Evolutionary conservation across 2,113 vertebrate species (phyloP).

Genomic region (Protobothrops mucrosquamatus): DNA sequence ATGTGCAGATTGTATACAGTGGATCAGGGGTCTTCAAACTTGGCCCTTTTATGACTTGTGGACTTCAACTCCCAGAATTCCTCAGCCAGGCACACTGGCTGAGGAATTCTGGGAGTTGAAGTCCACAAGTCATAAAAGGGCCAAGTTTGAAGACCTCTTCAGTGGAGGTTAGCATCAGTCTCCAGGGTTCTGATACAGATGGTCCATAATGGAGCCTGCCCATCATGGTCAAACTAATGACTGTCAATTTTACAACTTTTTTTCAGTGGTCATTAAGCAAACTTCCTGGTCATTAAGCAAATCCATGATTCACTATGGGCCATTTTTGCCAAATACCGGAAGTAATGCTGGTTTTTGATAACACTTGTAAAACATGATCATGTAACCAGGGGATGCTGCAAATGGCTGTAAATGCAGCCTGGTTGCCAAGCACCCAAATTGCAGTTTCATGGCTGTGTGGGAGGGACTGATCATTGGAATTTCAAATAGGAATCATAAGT

Average conservation of each 20-base stretch:
- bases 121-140: no score
- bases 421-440: not conserved
- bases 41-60: no score
- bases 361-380: not conserved
- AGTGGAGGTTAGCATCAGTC: conserved; percentile 21
- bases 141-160: not conserved
- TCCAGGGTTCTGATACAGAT: conserved; percentile 29
- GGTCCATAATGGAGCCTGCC: not conserved
- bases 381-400: not conserved
- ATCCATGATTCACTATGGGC: not conserved
- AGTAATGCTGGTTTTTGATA: not conserved
- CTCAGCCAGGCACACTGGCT: no score
- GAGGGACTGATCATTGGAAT: not conserved
- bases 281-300: not conserved
- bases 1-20: conserved; percentile 21
- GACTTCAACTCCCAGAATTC: no score
- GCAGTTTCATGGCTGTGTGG: not conserved
- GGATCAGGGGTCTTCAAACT: not conserved
- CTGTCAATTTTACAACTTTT: not conserved
- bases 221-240: not conserved
- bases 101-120: no score
- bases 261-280: not conserved
- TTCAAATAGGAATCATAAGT: not conserved
- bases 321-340: not conserved
- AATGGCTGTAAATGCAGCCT: not conserved